Evolutionary conservation across 2,113 vertebrate species (phyloP).

Genomic region (Charina bottae): DNA sequence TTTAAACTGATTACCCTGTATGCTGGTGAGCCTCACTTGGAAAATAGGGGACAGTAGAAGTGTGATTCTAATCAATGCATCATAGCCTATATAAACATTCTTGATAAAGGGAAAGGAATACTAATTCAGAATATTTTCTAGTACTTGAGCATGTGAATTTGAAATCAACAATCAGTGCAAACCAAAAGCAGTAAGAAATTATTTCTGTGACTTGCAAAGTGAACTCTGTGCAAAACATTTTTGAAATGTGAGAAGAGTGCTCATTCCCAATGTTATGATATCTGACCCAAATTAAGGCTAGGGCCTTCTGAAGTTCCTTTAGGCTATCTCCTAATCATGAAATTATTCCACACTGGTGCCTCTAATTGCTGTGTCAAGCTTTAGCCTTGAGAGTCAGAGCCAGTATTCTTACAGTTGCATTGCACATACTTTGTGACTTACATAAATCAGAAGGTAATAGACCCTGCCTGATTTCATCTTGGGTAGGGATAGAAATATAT

Average conservation of each 20-base stretch:
- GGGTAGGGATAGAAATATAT: neutral
- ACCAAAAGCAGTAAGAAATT: neutral
- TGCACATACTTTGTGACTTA: neutral
- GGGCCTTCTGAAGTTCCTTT: neutral
- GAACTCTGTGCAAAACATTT: neutral
- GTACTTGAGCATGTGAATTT: neutral
- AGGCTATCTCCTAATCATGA: neutral
- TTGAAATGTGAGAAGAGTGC: neutral
- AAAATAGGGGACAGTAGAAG: neutral
- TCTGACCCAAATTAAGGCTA: neutral
- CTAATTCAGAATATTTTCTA: neutral
- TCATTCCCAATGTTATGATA: neutral
- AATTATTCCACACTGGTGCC: neutral
- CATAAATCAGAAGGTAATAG: neutral
- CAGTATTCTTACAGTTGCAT: neutral
- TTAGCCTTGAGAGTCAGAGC: neutral
- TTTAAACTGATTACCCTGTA: neutral
- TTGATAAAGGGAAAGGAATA: neutral
- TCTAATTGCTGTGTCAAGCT: neutral
- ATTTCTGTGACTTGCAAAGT: neutral
- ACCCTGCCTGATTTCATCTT: neutral
- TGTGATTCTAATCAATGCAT: neutral
- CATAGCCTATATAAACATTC: neutral
- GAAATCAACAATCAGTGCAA: neutral
- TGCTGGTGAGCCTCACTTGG: neutral